A percentile compares a stretch with the other conserved stretches of the same genome.
phyloP scores from a whole-genome alignment of 2,888 invertebrate genomes.

The Villa cingulata region DNA sequence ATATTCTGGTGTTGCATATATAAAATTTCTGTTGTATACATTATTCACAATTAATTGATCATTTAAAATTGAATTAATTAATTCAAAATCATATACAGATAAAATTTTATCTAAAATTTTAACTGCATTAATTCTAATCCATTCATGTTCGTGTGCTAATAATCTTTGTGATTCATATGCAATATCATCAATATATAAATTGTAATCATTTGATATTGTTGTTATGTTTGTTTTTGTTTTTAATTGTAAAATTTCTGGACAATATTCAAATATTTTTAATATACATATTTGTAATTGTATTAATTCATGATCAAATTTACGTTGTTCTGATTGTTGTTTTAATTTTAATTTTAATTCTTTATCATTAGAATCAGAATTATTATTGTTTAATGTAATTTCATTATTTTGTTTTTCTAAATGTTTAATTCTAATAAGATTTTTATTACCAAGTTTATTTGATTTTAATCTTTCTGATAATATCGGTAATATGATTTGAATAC shows the following conservation, averaged over 20 bases:
- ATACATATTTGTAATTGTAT: conserved; percentile 61
- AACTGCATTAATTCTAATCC: conserved; percentile 68
- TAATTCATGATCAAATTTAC: conserved; percentile 53
- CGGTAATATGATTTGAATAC: conserved; percentile 48
- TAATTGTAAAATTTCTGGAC: conserved; percentile 44
- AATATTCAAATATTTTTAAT: conserved; percentile 51
- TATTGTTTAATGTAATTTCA: too few relatives aligned
- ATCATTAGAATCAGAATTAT: too few relatives aligned
- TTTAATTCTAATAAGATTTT: conserved; percentile 31
- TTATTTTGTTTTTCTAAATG: too few relatives aligned
- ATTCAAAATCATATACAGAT: conserved; percentile 45
- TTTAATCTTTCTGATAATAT: conserved; percentile 42
- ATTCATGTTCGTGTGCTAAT: conserved; percentile 68
- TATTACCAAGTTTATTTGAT: conserved; percentile 41
- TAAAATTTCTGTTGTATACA: conserved; percentile 46
- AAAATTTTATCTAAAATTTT: conserved; percentile 65
- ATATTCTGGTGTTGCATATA: conserved; percentile 48
- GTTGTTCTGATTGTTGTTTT: neutral
- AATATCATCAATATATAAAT: conserved; percentile 39
- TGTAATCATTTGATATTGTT: too few relatives aligned
- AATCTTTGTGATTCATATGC: conserved; percentile 55
- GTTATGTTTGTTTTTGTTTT: too few relatives aligned
- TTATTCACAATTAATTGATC: conserved; percentile 37
- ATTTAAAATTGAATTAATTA: conserved; percentile 40
- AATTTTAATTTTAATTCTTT: too few relatives aligned